phyloP scores from a whole-genome alignment of 2,113 vertebrate species.

The Pao palembangensis region DNA sequence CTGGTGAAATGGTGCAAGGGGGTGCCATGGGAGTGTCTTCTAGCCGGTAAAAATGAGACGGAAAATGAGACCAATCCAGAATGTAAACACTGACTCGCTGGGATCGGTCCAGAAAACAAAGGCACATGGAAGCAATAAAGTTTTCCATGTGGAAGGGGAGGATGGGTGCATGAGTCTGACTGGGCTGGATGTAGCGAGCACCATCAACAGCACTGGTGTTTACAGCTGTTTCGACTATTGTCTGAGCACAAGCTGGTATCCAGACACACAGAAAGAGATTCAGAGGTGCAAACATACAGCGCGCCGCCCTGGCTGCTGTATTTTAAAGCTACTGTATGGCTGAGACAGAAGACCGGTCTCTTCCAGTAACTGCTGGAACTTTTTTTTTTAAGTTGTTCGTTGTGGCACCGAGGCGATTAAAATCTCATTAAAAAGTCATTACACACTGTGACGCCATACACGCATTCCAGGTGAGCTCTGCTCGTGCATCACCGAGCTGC shows the following conservation, averaged over 20 bases:
- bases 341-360: constrained; percentile 1
- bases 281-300: too few species aligned
- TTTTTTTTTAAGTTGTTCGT: constrained; percentile 1
- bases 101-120: constrained; percentile 53
- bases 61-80: constrained; percentile 47
- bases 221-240: too few species aligned
- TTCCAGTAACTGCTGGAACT: constrained; percentile 3
- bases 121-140: constrained; percentile 59
- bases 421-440: constrained; percentile 48
- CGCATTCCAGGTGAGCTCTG: constrained; percentile 7
- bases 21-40: constrained; percentile 22
- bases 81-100: constrained; percentile 49
- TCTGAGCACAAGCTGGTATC: background rate
- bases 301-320: background rate
- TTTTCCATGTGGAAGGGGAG: background rate
- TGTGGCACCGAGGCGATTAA: constrained; percentile 43
- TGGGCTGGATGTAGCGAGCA: constrained; percentile 18
- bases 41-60: constrained; percentile 12
- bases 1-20: background rate
- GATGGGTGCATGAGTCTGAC: background rate
- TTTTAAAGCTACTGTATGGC: background rate
- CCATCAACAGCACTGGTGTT: too few species aligned
- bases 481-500: constrained; percentile 2
- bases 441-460: constrained; percentile 13
- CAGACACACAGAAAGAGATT: too few species aligned